Conservation (phyloP, 1,140 invertebrate species). For the Drosophila sp. region DNA sequence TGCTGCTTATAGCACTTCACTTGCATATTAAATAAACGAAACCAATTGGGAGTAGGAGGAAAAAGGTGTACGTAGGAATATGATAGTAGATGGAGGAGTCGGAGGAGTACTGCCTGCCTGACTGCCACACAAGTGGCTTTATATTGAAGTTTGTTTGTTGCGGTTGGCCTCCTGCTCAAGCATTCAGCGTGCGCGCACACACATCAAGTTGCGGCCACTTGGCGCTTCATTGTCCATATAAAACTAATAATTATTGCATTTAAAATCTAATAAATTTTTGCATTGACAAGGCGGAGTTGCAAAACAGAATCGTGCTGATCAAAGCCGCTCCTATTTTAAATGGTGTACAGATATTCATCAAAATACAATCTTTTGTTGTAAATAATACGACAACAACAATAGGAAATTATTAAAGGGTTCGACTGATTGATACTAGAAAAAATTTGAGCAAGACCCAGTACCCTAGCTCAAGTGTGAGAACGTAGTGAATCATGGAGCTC, state of each 20-base stretch:
- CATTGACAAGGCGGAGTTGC: conserved; percentile 75
- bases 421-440: neutral
- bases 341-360: conserved; percentile 49
- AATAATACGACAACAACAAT: neutral
- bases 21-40: conserved; percentile 61
- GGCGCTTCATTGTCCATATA: conserved; percentile 80
- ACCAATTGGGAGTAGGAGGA: neutral
- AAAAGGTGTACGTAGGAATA: neutral
- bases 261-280: conserved; percentile 82
- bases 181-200: conserved; percentile 53
- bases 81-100: neutral
- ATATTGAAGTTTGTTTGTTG: conserved; percentile 11
- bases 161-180: conserved; percentile 45
- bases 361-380: conserved; percentile 8
- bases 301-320: conserved; percentile 12
- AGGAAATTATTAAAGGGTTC: neutral
- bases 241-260: conserved; percentile 82
- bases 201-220: conserved; percentile 37
- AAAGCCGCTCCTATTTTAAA: conserved; percentile 72
- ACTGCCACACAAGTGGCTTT: conserved; percentile 54
- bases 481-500: too few species aligned
- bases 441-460: neutral
- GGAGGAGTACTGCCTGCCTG: neutral
- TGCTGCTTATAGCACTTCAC: conserved; percentile 10
- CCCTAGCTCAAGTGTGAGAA: too few species aligned